These are phyloP conservation scores for Apamea anceps DNA, from an alignment of 2,888 invertebrate species.

Conservation along the genomic window DNA sequence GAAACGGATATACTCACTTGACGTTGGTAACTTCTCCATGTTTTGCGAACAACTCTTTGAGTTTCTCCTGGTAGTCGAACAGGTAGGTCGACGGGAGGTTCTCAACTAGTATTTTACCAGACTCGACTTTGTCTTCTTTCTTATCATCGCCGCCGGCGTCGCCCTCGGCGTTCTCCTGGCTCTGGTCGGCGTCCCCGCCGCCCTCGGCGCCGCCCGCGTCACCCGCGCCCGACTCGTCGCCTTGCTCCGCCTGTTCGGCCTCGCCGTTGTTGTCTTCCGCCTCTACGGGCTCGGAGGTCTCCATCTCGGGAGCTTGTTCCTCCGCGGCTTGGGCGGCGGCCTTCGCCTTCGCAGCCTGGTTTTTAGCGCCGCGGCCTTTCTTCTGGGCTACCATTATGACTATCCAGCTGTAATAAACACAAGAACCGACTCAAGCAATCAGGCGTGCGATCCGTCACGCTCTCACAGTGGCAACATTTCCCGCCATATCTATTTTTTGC, in stretches of 20 bases:
- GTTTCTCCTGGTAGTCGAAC: conserved; percentile 88
- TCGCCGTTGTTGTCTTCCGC: conserved; percentile 84
- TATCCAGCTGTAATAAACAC: conserved; percentile 70
- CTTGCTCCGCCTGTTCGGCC: conserved; percentile 75
- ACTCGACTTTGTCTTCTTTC: conserved; percentile 86
- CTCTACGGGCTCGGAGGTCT: conserved; percentile 73
- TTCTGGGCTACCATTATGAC: conserved; percentile 86
- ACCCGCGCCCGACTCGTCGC: conserved; percentile 68
- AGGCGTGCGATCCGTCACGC: conserved; percentile 66
- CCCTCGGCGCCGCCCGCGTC: conserved; percentile 67
- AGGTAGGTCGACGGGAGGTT: conserved; percentile 87
- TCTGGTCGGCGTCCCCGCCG: conserved; percentile 68
- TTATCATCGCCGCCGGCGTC: conserved; percentile 79
- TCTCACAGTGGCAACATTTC: conserved; percentile 73
- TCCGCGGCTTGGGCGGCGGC: conserved; percentile 76
- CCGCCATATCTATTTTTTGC: conserved; percentile 79
- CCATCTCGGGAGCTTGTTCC: conserved; percentile 75
- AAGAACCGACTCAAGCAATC: conserved; percentile 59
- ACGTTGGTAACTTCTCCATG: conserved; percentile 84
- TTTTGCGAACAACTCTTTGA: conserved; percentile 87
- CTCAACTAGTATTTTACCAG: conserved; percentile 88
- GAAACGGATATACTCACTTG: conserved; percentile 79
- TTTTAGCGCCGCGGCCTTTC: conserved; percentile 86
- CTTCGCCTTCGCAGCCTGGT: conserved; percentile 82
- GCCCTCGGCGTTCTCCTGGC: conserved; percentile 73